Evolutionary conservation across 1,140 invertebrate species (phyloP).

Genomic region (Wasmannia auropunctata): DNA sequence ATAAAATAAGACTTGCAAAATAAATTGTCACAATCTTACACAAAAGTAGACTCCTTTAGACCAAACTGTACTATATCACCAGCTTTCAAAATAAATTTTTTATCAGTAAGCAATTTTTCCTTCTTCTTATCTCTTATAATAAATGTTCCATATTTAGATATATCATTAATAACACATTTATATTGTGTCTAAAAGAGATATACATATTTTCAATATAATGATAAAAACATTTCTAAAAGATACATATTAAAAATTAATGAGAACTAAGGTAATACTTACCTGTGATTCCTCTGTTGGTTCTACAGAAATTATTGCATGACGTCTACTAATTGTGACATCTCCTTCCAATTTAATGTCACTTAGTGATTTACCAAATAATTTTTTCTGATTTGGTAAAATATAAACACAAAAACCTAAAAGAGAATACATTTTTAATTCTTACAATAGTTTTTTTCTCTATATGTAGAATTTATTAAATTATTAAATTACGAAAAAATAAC

Average conservation of each 20-base stretch:
- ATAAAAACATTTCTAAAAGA: background rate
- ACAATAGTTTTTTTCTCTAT: background rate
- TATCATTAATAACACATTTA: slow-evolving; percentile 14
- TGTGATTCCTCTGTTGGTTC: background rate
- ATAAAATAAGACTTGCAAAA: no score
- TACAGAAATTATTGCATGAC: slow-evolving; percentile 9
- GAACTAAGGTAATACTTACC: no score
- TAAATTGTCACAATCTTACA: background rate
- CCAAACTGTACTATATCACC: slow-evolving; percentile 32
- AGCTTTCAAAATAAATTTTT: slow-evolving; percentile 11
- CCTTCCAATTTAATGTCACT: background rate
- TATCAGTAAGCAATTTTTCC: background rate
- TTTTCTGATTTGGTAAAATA: slow-evolving; percentile 9
- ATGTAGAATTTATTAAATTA: background rate
- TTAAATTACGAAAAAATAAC: background rate
- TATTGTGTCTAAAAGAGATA: slow-evolving; percentile 9
- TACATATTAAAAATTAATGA: background rate
- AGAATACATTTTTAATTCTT: background rate
- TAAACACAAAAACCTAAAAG: slow-evolving; percentile 1
- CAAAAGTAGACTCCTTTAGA: background rate
- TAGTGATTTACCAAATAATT: slow-evolving; percentile 6
- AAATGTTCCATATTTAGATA: slow-evolving; percentile 29
- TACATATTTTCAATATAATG: background rate
- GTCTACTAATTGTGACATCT: slow-evolving; percentile 1
- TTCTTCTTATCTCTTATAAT: background rate